Evolutionary conservation across 1,140 invertebrate genomes (phyloP), one percentile per base, ranked within the genome.

Genomic region (Sipha flava): DNA sequence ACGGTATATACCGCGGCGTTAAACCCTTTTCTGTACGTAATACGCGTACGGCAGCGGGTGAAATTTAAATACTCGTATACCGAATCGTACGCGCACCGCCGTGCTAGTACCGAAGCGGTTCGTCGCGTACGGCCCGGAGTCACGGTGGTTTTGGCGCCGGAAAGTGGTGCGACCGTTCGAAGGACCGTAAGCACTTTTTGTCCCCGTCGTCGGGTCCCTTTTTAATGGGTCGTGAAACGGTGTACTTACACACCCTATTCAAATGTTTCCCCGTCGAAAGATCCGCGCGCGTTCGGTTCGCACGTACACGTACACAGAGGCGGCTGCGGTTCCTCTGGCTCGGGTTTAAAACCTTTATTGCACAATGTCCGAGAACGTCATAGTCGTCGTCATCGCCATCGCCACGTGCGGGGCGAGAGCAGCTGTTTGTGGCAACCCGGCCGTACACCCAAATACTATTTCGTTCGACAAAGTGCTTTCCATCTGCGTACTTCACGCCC

Each of bases 171-270:
- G 14, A n/a, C n/a, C 21, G 12, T 18, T 23, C 14, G 66, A 18
- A 45, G 37, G 21, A 70, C n/a, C 5, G 66, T 5, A 21, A 23
- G 43, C n/a, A 31, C 49, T 29, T 72, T 72, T 72, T 49, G n/a
- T 9, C 40, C 12, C 12, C 10, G 4, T 26, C 26, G 68, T 18
- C 29, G 26, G 16, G 45, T 45, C 43, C 68, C 45, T 72, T 72
- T 72, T 72, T 49, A 72, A 72, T 72, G 68, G 68, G 68, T 31
- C 68, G 68, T 72, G 68, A 72, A 72, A 72, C 68, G 68, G 47
- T 31, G 16, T 31, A 72, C 40, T 18, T 29, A 21, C 18, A 73
- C 70, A 37, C 47, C 47, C 43, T 37, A 73, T 73, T 73, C 70
- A 54, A 73, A 73, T 73, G 37, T 54, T 26, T n/a, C n/a, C 29